These are phyloP conservation scores for Samia ricini DNA, from an alignment of 1,140 invertebrate species.

Conservation along the genomic window DNA sequence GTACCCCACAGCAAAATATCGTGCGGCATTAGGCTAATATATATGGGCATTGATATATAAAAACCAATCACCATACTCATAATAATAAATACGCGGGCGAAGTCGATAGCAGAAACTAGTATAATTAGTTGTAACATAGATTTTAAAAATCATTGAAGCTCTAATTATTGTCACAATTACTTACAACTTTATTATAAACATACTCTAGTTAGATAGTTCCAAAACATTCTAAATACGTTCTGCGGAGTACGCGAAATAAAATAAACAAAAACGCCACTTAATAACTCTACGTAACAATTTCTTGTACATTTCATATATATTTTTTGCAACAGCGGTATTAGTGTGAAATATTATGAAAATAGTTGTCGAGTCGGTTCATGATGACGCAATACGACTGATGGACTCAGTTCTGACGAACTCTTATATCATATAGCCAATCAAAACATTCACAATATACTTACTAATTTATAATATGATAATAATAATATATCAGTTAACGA, in stretches of 20 bases:
- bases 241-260: neutral
- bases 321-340: neutral
- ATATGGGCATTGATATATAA: too few relatives aligned
- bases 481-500: neutral
- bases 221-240: neutral
- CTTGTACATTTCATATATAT: neutral
- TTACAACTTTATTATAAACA: neutral
- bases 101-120: too few relatives aligned
- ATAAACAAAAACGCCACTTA: neutral
- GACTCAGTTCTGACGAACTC: neutral
- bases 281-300: neutral
- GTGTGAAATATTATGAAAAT: slow-evolving; percentile 21
- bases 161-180: neutral
- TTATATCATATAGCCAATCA: slow-evolving; percentile 5
- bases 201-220: neutral
- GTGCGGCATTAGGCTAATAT: too few relatives aligned
- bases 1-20: too few relatives aligned
- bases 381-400: slow-evolving; percentile 11
- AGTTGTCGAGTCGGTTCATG: neutral
- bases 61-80: too few relatives aligned
- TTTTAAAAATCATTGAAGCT: too few relatives aligned
- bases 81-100: too few relatives aligned
- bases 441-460: neutral
- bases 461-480: neutral
- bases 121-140: too few relatives aligned